phyloP scores from a whole-genome alignment of 1,140 invertebrate species.

The Pomacea maculata region DNA sequence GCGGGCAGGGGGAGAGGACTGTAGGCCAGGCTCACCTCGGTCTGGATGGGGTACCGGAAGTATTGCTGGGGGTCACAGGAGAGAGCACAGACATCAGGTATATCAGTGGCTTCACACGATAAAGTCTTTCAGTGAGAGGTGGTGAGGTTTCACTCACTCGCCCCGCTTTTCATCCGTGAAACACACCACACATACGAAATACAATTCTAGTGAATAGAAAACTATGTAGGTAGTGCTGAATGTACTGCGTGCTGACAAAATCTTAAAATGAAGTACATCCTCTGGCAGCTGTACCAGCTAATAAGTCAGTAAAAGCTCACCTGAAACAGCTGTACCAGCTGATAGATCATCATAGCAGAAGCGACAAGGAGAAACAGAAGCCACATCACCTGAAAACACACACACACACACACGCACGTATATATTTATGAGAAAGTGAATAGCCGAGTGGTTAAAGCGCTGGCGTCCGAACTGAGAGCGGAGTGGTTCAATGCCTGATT shows the following conservation, averaged over 20 bases:
- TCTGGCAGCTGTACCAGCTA: no score
- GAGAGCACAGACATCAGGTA: no score
- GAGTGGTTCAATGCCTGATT: no score
- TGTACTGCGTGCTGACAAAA: background rate
- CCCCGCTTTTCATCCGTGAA: background rate
- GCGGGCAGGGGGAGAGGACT: slow-evolving; percentile 13
- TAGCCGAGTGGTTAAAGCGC: no score
- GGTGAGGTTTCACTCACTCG: no score
- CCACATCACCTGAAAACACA: background rate
- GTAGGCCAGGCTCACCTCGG: slow-evolving; percentile 4
- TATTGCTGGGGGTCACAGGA: background rate
- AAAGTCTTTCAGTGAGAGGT: no score
- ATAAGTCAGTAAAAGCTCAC: background rate
- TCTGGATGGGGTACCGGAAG: background rate
- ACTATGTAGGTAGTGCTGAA: background rate
- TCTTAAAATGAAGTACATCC: background rate
- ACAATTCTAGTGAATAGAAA: no score
- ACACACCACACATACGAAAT: background rate
- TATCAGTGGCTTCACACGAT: no score
- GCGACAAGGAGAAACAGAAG: background rate
- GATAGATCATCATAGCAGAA: background rate
- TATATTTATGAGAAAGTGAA: no score
- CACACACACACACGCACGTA: background rate
- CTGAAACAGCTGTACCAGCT: background rate
- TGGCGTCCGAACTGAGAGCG: no score